Evolutionary conservation across 1,140 invertebrate species (phyloP).

Genomic region (Solen grandis): DNA sequence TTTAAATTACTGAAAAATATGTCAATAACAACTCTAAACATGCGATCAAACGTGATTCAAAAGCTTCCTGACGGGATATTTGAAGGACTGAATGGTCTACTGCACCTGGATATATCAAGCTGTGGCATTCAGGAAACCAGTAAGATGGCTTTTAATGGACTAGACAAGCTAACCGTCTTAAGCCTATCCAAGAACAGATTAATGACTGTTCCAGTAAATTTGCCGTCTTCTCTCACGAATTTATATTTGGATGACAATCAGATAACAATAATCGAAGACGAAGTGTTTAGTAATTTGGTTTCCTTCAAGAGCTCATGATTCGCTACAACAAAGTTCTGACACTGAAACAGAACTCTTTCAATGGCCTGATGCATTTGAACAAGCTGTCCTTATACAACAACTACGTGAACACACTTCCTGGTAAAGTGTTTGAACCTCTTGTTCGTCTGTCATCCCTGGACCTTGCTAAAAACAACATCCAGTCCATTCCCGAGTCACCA

Average conservation of each 20-base stretch:
- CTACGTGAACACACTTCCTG: conserved; percentile 61
- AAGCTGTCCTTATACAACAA: conserved; percentile 64
- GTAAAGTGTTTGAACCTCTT: conserved; percentile 60
- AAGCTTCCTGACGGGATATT: conserved; percentile 60
- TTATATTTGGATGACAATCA: conserved; percentile 67
- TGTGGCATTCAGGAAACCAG: conserved; percentile 57
- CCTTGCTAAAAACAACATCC: conserved; percentile 68
- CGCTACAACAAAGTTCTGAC: conserved; percentile 59
- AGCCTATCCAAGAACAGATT: conserved; percentile 66
- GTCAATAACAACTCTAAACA: conserved; percentile 59
- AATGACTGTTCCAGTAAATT: conserved; percentile 56
- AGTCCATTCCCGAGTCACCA: conserved; percentile 46
- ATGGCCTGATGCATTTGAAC: conserved; percentile 59
- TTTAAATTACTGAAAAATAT: conserved; percentile 65
- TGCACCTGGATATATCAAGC: conserved; percentile 60
- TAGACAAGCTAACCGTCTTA: conserved; percentile 57
- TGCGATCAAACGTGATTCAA: conserved; percentile 64
- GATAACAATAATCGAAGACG: conserved; percentile 49
- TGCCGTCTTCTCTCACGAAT: conserved; percentile 58
- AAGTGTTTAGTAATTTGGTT: conserved; percentile 57
- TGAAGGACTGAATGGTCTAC: conserved; percentile 57
- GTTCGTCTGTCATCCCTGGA: conserved; percentile 59
- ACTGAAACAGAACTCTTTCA: conserved; percentile 61
- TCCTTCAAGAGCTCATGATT: conserved; percentile 62
- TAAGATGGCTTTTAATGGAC: conserved; percentile 59